phyloP scores from a whole-genome alignment of 2,888 invertebrate species.

The Agrypnus murinus region DNA sequence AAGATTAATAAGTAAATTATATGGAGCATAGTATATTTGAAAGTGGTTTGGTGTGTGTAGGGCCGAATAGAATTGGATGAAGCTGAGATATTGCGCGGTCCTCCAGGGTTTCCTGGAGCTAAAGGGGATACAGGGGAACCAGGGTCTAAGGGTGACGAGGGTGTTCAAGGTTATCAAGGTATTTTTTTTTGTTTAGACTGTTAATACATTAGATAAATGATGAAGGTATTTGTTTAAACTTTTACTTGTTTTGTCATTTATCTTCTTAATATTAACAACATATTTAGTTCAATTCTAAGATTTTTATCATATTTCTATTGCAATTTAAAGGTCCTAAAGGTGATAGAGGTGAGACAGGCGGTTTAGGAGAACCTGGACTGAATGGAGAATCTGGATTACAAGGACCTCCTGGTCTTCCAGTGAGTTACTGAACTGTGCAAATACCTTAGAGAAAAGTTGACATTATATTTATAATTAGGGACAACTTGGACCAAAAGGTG shows the following conservation, averaged over 20 bases:
- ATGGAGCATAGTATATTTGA: slow-evolving; percentile 59
- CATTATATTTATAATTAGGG: slow-evolving; percentile 74
- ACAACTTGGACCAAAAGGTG: slow-evolving; percentile 89
- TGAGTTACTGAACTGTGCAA: slow-evolving; percentile 72
- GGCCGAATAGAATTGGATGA: slow-evolving; percentile 74
- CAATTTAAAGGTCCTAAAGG: slow-evolving; percentile 80
- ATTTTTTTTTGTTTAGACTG: slow-evolving; percentile 48
- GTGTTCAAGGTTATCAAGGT: slow-evolving; percentile 73
- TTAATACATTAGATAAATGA: background rate
- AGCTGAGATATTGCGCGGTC: slow-evolving; percentile 76
- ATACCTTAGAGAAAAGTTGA: too few relatives aligned
- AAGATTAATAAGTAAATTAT: slow-evolving; percentile 17
- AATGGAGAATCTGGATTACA: slow-evolving; percentile 89
- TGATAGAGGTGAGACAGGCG: slow-evolving; percentile 83
- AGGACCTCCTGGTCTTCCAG: slow-evolving; percentile 89
- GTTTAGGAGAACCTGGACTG: slow-evolving; percentile 82
- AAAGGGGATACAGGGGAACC: slow-evolving; percentile 75
- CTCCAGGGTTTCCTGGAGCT: slow-evolving; percentile 78
- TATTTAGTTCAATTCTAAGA: too few relatives aligned
- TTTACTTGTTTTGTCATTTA: too few relatives aligned
- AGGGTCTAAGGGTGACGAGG: slow-evolving; percentile 72
- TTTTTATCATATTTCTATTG: too few relatives aligned
- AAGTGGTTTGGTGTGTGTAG: slow-evolving; percentile 70
- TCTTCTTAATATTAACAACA: too few relatives aligned
- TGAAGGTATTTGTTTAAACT: too few relatives aligned